A percentile compares a stretch with the other conserved stretches of the same genome.
phyloP scores from a whole-genome alignment of 1,140 invertebrate species.

The Zaprionus gabonicus region DNA sequence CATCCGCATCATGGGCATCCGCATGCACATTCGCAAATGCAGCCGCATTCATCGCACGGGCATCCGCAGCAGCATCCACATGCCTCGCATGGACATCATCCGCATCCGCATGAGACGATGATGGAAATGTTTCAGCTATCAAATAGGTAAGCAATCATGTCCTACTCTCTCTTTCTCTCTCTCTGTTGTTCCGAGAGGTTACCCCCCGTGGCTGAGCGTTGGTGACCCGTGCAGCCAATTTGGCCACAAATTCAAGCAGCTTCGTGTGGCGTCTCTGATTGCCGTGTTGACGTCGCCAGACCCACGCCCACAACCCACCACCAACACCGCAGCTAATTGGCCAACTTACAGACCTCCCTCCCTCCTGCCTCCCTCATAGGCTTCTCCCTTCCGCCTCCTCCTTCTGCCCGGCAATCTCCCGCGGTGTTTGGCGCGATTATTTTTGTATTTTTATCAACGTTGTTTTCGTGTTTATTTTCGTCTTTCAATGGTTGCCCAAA shows the following conservation, averaged over 20 bases:
- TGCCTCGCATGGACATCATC: constrained; percentile 36
- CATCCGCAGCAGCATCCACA: constrained; percentile 46
- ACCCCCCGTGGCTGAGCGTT: constrained; percentile 21
- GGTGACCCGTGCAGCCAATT: constrained; percentile 47
- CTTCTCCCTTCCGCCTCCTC: no score
- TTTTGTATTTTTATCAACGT: constrained; percentile 52
- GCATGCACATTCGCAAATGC: constrained; percentile 41
- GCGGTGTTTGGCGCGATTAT: constrained; percentile 31
- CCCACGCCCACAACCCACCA: background rate
- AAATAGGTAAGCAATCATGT: constrained; percentile 72
- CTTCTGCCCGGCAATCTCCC: background rate
- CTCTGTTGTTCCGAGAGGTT: background rate
- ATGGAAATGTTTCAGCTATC: constrained; percentile 83
- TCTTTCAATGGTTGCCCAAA: constrained; percentile 20
- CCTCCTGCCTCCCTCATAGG: no score
- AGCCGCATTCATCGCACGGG: constrained; percentile 26
- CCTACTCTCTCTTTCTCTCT: no score
- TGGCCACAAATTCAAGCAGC: constrained; percentile 40
- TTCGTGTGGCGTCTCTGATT: constrained; percentile 33
- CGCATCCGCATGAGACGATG: constrained; percentile 76
- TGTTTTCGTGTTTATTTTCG: constrained; percentile 52
- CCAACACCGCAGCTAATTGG: background rate
- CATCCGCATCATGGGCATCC: constrained; percentile 33
- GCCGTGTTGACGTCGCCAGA: constrained; percentile 16
- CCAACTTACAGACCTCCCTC: background rate